Conservation (phyloP, 2,888 invertebrate genomes). For the Homarus gammarus region DNA sequence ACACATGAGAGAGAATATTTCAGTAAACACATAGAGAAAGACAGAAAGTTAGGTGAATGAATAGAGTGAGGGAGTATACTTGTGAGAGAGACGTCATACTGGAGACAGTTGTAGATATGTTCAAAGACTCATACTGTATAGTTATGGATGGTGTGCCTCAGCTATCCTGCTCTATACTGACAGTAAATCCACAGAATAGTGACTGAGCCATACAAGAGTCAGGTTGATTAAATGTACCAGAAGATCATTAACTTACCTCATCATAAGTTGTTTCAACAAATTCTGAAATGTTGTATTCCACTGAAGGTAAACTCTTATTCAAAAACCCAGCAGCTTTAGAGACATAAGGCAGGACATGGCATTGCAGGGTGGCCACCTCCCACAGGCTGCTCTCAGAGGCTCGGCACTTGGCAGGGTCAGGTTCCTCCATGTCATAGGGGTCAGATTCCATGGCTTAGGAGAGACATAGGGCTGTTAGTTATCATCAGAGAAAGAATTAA, state of each 20-base stretch:
- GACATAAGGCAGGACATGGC: slow-evolving; percentile 86
- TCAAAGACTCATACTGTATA: too few relatives aligned
- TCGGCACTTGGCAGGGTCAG: slow-evolving; percentile 87
- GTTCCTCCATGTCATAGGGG: slow-evolving; percentile 91
- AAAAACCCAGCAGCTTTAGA: slow-evolving; percentile 87
- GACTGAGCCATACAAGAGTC: too few relatives aligned
- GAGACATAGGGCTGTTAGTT: too few relatives aligned
- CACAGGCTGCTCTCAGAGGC: slow-evolving; percentile 94
- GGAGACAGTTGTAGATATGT: background rate
- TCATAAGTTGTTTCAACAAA: slow-evolving; percentile 85
- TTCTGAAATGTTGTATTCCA: slow-evolving; percentile 86
- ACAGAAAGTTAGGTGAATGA: background rate
- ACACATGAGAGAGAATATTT: background rate
- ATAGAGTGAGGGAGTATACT: too few relatives aligned
- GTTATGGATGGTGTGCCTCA: too few relatives aligned
- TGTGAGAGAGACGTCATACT: background rate
- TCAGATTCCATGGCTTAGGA: slow-evolving; percentile 82
- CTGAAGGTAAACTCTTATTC: slow-evolving; percentile 84
- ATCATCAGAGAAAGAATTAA: too few relatives aligned
- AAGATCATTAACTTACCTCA: slow-evolving; percentile 81
- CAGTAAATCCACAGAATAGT: too few relatives aligned
- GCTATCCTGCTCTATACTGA: too few relatives aligned
- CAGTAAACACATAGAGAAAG: background rate
- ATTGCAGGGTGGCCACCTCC: slow-evolving; percentile 91
- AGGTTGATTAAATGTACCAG: too few relatives aligned